Evolutionary conservation across 2,113 vertebrate genomes (phyloP).

Genomic region (Chionomys nivalis): DNA sequence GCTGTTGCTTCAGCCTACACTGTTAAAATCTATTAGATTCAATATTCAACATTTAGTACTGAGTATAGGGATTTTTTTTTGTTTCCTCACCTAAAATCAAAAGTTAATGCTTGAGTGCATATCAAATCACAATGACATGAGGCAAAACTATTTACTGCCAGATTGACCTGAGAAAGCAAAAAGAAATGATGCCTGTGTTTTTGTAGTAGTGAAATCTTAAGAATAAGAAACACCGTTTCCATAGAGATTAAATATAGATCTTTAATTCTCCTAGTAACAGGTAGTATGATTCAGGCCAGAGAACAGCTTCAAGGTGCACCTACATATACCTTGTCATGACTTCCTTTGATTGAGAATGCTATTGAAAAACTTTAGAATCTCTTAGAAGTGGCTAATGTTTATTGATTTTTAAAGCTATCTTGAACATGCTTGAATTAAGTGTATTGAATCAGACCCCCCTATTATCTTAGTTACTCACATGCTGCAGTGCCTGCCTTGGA

Average conservation of each 20-base stretch:
- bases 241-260: not conserved
- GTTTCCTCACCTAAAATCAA: slow-evolving; percentile 14
- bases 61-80: not conserved
- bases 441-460: not conserved
- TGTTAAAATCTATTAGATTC: not conserved
- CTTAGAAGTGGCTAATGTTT: slow-evolving; percentile 31
- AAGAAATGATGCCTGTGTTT: not conserved
- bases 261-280: slow-evolving; percentile 25
- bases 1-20: not conserved
- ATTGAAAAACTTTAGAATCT: slow-evolving; percentile 8
- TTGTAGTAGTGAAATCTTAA: not conserved
- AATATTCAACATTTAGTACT: not conserved
- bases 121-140: not conserved
- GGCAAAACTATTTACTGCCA: not conserved
- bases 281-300: not conserved
- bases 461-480: not conserved
- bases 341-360: not conserved
- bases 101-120: not conserved
- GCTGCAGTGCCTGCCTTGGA: not conserved
- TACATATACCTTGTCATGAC: not conserved
- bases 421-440: slow-evolving; percentile 38
- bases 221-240: not conserved
- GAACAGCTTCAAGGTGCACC: not conserved
- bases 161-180: not conserved
- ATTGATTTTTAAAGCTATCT: slow-evolving; percentile 45